Evolutionary conservation across 23 tunicate species (phyloP).

Genomic region (Trididemnum clinides): DNA sequence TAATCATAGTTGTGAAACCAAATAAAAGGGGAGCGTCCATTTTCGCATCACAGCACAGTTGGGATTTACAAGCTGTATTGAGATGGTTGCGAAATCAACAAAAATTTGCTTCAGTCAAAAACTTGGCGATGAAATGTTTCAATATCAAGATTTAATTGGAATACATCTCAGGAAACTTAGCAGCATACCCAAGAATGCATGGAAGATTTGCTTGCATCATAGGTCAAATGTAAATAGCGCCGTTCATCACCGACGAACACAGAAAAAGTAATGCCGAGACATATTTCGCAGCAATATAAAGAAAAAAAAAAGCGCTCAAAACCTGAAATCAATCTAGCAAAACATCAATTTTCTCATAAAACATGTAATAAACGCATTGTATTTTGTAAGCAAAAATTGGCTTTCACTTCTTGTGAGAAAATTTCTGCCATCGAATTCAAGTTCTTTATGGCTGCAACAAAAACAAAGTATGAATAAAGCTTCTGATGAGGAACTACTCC

Average conservation of each 20-base stretch:
- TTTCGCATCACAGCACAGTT: too few relatives aligned
- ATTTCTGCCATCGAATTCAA: neutral
- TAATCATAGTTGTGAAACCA: too few relatives aligned
- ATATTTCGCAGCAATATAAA: neutral
- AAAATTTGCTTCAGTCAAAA: too few relatives aligned
- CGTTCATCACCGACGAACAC: neutral
- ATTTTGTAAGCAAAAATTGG: neutral
- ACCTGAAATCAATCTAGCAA: neutral
- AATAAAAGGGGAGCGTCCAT: too few relatives aligned
- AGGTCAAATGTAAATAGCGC: neutral
- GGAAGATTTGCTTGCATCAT: conserved; percentile 3
- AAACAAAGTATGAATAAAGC: neutral
- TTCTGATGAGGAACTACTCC: neutral
- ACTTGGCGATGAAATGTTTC: too few relatives aligned
- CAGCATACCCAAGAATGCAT: conserved; percentile 12
- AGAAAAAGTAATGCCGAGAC: neutral
- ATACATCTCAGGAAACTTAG: conserved; percentile 1
- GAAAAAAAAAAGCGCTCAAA: too few relatives aligned
- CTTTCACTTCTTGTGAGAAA: neutral
- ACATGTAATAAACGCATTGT: neutral
- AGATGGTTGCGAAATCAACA: too few relatives aligned
- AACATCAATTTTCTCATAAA: neutral
- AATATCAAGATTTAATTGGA: too few relatives aligned
- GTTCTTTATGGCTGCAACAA: neutral
- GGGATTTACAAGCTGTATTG: too few relatives aligned